Conservation (phyloP, 2,888 invertebrate genomes). For the Lysandra coridon region DNA sequence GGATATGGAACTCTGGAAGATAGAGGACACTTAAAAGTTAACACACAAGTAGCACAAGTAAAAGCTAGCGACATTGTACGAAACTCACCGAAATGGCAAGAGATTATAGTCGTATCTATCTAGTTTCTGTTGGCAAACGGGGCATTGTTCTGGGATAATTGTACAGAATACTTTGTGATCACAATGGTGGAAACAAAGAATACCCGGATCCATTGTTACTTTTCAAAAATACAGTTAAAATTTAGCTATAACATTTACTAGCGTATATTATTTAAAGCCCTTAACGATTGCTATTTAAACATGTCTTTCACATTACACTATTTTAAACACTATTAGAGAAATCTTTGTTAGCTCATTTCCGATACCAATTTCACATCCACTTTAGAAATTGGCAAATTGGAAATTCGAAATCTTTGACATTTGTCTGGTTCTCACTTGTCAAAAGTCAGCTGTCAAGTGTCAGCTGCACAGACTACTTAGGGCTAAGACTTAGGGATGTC, state of each 20-base stretch:
- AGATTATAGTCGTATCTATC: conserved; percentile 83
- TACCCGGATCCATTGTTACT: conserved; percentile 85
- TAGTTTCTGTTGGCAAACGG: conserved; percentile 84
- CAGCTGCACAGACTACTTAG: not conserved
- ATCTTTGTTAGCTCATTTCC: conserved; percentile 29
- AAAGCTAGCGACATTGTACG: not conserved
- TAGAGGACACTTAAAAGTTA: conserved; percentile 50
- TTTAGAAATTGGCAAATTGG: conserved; percentile 1
- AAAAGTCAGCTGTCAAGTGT: not conserved
- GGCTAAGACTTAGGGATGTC: too few relatives aligned
- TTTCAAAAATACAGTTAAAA: not conserved
- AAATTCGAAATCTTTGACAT: conserved; percentile 5
- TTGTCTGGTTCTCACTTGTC: conserved; percentile 4
- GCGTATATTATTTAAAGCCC: not conserved
- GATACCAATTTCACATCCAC: conserved; percentile 12
- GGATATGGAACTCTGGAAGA: conserved; percentile 89
- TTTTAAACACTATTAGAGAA: not conserved
- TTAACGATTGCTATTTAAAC: not conserved
- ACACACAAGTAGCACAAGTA: conserved; percentile 47
- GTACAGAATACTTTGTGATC: conserved; percentile 91
- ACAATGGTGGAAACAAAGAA: conserved; percentile 95
- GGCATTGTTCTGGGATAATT: conserved; percentile 87
- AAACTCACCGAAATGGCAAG: conserved; percentile 86
- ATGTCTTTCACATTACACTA: conserved; percentile 15
- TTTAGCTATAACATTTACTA: conserved; percentile 17